phyloP scores from a whole-genome alignment of 2,888 invertebrate genomes.

The Leptopilina syphax region DNA sequence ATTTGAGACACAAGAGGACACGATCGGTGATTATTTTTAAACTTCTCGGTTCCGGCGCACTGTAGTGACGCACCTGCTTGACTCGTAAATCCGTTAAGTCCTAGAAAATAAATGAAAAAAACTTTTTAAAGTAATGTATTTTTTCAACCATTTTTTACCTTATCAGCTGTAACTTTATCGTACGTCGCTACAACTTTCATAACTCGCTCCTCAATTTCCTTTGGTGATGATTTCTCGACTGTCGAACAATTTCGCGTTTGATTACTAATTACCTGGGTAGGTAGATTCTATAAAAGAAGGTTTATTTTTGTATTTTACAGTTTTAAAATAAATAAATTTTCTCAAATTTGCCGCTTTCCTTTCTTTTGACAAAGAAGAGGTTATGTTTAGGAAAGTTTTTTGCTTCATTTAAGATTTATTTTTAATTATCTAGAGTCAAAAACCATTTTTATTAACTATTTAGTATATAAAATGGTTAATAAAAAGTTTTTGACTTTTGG shows the following conservation, averaged over 20 bases:
- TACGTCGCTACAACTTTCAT: constrained; percentile 91
- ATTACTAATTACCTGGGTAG: constrained; percentile 51
- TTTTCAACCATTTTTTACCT: constrained; percentile 81
- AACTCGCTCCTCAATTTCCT: constrained; percentile 88
- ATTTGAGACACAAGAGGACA: constrained; percentile 95
- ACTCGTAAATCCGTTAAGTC: constrained; percentile 81
- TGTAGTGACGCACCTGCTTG: constrained; percentile 83
- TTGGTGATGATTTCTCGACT: constrained; percentile 79
- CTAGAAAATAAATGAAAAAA: constrained; percentile 80
- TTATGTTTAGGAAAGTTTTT: too few relatives aligned
- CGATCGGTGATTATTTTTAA: constrained; percentile 91
- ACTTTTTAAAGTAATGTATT: constrained; percentile 59
- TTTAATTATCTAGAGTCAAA: too few relatives aligned
- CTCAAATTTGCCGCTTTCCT: too few relatives aligned
- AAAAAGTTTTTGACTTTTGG: too few relatives aligned
- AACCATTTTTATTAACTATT: too few relatives aligned
- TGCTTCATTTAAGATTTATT: too few relatives aligned
- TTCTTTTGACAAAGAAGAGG: too few relatives aligned
- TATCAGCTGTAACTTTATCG: constrained; percentile 91
- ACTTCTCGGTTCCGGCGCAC: constrained; percentile 86
- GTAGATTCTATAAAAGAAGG: constrained; percentile 32
- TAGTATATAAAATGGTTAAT: too few relatives aligned
- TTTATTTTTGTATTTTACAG: background rate
- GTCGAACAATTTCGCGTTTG: constrained; percentile 67
- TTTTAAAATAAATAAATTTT: background rate